Evolutionary conservation across 2,888 invertebrate species (phyloP).

Genomic region (Danaus chrysippus): DNA sequence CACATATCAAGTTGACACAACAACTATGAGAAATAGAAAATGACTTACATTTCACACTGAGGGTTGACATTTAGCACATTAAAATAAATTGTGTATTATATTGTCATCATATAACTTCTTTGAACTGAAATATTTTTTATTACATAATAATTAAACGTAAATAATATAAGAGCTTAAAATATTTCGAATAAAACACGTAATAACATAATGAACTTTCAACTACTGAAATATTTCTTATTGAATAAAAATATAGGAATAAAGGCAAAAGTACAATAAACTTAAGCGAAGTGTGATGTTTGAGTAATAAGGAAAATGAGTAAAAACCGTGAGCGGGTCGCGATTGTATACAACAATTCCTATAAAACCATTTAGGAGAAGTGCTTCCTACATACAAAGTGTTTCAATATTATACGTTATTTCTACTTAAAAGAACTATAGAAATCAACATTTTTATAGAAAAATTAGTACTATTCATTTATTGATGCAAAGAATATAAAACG

Average conservation of each 20-base stretch:
- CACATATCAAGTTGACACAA: conserved; percentile 23
- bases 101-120: neutral
- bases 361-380: neutral
- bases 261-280: conserved; percentile 12
- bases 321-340: conserved; percentile 5
- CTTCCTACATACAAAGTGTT: conserved; percentile 6
- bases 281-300: conserved; percentile 15
- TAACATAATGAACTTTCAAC: too few species aligned
- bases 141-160: neutral
- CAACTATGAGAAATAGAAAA: conserved; percentile 18
- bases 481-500: too few species aligned
- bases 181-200: too few species aligned
- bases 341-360: neutral
- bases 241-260: conserved; percentile 8
- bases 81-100: neutral
- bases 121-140: neutral
- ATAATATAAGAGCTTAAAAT: too few species aligned
- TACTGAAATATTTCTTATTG: neutral
- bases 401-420: neutral
- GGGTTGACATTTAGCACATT: conserved; percentile 15
- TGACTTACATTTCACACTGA: conserved; percentile 6
- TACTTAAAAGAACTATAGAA: too few species aligned
- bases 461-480: too few species aligned
- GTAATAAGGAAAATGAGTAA: conserved; percentile 21
- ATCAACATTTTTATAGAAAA: too few species aligned